phyloP scores from a whole-genome alignment of 2,888 invertebrate genomes.

The Tenthredo notha region DNA sequence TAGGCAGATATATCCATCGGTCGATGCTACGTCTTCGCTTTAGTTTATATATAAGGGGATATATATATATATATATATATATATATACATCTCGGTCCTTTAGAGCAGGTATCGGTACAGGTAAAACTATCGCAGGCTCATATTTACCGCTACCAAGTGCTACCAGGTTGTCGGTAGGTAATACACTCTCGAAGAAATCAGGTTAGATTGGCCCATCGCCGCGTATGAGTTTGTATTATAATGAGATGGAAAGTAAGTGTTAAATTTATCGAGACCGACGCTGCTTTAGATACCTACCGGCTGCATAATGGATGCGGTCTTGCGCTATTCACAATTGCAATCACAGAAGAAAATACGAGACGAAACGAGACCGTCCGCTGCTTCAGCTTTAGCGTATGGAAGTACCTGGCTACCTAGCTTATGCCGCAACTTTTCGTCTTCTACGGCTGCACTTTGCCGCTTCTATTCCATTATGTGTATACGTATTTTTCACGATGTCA shows the following conservation, averaged over 20 bases:
- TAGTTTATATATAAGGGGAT: slow-evolving; percentile 17
- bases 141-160: slow-evolving; percentile 35
- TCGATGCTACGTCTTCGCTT: slow-evolving; percentile 34
- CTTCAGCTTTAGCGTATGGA: background rate
- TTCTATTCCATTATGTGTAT: background rate
- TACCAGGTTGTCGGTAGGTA: background rate
- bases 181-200: slow-evolving; percentile 11
- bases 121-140: slow-evolving; percentile 22
- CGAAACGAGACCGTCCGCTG: background rate
- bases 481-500: slow-evolving; percentile 13
- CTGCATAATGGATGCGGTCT: slow-evolving; percentile 42
- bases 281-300: slow-evolving; percentile 25
- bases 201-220: slow-evolving; percentile 58
- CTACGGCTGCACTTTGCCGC: slow-evolving; percentile 1
- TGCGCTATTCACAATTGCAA: slow-evolving; percentile 41
- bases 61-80: slow-evolving; percentile 18
- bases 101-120: background rate
- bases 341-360: slow-evolving; percentile 13
- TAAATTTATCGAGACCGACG: slow-evolving; percentile 59
- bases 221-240: slow-evolving; percentile 58
- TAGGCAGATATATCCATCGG: background rate
- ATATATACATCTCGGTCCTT: slow-evolving; percentile 9
- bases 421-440: background rate
- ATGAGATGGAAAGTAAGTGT: slow-evolving; percentile 64
- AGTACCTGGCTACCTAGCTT: background rate